phyloP scores from a whole-genome alignment of 1,140 invertebrate species.

The Telenomus remus region DNA sequence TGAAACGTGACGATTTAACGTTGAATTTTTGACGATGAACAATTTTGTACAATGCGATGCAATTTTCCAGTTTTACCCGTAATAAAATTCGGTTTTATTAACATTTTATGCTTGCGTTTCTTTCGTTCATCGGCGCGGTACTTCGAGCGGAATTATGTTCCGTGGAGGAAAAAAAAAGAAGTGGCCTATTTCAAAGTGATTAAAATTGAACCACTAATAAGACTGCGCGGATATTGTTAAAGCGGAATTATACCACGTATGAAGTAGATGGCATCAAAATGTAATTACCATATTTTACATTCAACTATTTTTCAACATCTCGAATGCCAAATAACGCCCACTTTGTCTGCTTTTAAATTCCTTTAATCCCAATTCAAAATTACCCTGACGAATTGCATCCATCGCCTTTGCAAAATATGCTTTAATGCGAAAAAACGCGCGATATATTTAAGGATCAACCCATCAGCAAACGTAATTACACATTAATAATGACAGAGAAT shows the following conservation, averaged over 20 bases:
- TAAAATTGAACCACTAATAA: constrained; percentile 1
- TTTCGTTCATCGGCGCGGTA: background rate
- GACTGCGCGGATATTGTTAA: background rate
- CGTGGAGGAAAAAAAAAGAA: background rate
- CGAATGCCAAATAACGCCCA: too few relatives aligned
- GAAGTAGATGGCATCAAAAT: background rate
- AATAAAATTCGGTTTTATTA: constrained; percentile 2
- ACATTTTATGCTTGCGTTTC: constrained; percentile 2
- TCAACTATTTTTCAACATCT: too few relatives aligned
- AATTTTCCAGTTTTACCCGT: background rate
- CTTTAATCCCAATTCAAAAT: too few relatives aligned
- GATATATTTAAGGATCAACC: too few relatives aligned
- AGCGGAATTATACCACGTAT: background rate
- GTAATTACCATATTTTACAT: too few relatives aligned
- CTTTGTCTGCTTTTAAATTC: too few relatives aligned
- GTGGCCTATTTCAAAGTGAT: constrained; percentile 2
- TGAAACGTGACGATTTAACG: background rate
- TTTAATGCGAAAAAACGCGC: too few relatives aligned
- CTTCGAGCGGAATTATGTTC: background rate
- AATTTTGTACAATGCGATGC: background rate
- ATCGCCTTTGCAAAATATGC: too few relatives aligned
- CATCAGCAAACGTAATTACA: too few relatives aligned
- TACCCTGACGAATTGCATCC: too few relatives aligned
- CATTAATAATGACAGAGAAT: too few relatives aligned
- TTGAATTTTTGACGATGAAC: constrained; percentile 1